phyloP scores from a whole-genome alignment of 2,113 vertebrate genomes.

The Blennius ocellaris region DNA sequence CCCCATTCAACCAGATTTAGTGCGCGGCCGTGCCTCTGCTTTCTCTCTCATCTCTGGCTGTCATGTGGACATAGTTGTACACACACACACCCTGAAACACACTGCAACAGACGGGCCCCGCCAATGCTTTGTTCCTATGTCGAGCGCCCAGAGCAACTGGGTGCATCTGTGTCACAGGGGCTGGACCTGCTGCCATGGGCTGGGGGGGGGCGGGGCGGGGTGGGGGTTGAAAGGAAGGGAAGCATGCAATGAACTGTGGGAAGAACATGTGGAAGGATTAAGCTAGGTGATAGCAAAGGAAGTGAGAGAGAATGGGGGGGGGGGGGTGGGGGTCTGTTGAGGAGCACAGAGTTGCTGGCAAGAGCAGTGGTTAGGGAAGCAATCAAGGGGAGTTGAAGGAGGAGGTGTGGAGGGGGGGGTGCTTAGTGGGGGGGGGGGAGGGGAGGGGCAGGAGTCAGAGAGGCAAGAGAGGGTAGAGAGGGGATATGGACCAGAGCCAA shows the following conservation, averaged over 20 bases:
- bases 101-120: conserved; percentile 65
- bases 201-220: conserved; percentile 59
- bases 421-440: conserved; percentile 40
- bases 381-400: conserved; percentile 54
- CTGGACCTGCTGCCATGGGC: conserved; percentile 79
- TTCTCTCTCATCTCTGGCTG: conserved; percentile 24
- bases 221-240: conserved; percentile 5
- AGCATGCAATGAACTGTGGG: conserved; percentile 33
- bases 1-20: conserved; percentile 38
- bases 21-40: neutral
- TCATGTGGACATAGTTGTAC: conserved; percentile 11
- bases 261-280: conserved; percentile 49
- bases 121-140: conserved; percentile 74
- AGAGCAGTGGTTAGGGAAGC: conserved; percentile 48
- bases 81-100: conserved; percentile 43
- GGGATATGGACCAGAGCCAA: conserved; percentile 76
- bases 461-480: conserved; percentile 67
- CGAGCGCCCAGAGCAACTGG: conserved; percentile 64
- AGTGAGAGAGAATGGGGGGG: conserved; percentile 11
- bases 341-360: conserved; percentile 42
- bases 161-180: conserved; percentile 76
- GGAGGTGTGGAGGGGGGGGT: conserved; percentile 11
- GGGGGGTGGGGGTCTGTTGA: conserved; percentile 9
- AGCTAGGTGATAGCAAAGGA: conserved; percentile 61
- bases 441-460: conserved; percentile 61